Evolutionary conservation across 2,113 vertebrate species (phyloP).

Genomic region (Pomatorhinus ruficollis): DNA sequence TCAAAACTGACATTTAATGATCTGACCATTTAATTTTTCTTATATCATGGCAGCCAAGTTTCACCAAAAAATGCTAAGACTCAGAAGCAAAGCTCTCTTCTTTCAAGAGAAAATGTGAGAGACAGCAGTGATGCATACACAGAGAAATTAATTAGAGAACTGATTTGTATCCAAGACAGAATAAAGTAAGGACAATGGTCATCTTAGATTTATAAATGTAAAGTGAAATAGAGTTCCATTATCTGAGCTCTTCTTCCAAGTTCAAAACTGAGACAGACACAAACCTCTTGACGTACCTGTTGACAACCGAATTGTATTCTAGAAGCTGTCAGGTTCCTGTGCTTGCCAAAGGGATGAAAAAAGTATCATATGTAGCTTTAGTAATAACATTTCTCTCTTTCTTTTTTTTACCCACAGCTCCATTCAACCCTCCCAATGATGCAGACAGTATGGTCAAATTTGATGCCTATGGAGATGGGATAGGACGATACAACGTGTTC

Average conservation of each 20-base stretch:
- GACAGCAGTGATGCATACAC: neutral
- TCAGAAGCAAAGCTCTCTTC: neutral
- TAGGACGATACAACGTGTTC: conserved; percentile 96
- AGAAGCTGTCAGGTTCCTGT: neutral
- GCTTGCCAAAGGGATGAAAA: neutral
- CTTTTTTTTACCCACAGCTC: conserved; percentile 75
- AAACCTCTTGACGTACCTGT: neutral
- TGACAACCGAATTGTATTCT: neutral
- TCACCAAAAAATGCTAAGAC: neutral
- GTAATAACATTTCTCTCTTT: neutral
- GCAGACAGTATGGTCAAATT: conserved; percentile 93
- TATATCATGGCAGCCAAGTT: neutral
- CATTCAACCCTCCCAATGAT: conserved; percentile 84
- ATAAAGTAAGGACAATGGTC: neutral
- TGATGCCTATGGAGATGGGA: conserved; percentile 91
- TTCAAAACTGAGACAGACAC: neutral
- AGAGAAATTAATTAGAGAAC: neutral
- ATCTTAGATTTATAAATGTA: neutral
- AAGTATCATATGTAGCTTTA: neutral
- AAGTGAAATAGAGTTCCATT: neutral
- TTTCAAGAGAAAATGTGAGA: neutral
- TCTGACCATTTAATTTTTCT: neutral
- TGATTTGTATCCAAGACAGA: neutral
- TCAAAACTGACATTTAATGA: neutral
- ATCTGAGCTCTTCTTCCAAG: neutral